Base-by-base conservation (phyloP, 2,888 invertebrate species). In the Conops quadrifasciatus region DNA sequence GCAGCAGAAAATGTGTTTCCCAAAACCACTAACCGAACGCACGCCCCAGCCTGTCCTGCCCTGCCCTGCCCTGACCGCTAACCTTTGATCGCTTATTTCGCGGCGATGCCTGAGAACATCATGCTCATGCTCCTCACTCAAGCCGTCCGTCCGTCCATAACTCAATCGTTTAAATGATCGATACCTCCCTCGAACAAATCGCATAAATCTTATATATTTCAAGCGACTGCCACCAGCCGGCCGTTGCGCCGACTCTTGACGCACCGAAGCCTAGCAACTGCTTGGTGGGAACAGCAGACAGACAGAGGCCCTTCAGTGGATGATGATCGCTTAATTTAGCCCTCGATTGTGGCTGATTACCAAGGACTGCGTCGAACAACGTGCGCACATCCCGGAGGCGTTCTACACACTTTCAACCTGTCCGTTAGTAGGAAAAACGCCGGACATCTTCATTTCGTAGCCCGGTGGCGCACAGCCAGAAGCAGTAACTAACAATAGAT, bases 301-400 rank as follows among this genome's bases (percentile, higher is more conserved):
- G 49, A 15, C 15, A 11, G 24, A 21, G 53, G n/a, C 24, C 49
- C 16, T 28, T 60, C 30, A 26, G 30, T 62, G 47, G 43, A 67
- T 67, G 69, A 72, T 72, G 74, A 74, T 70, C 73, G 68, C 74
- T 74, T 73, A 73, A 74, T 74, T 73, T 74, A 74, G 67, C 68
- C 70, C 49, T 60, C 64, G 70, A 70, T 65, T 70, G 30, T n/a
- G n/a, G 64, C 64, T 47, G 66, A 30, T 43, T 66, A 51, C 60
- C 53, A 21, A 72, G 53, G 63, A 56, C 45, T 21, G 19, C 53
- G 21, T 43, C 24, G 19, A 63, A 21, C 45, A 36, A 36, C 9
- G 36, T 49, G 49, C 15, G 19, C 49, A 3, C 11, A 3, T 15
- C 49, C 3, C 49, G 19, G 3, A 15, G 49, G n/a, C 49, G 49